Evolutionary conservation across 37 sponge, comb jelly and placozoan species (phyloP), one percentile per base, ranked within the genome.

Genomic region (Geodia barretti): DNA sequence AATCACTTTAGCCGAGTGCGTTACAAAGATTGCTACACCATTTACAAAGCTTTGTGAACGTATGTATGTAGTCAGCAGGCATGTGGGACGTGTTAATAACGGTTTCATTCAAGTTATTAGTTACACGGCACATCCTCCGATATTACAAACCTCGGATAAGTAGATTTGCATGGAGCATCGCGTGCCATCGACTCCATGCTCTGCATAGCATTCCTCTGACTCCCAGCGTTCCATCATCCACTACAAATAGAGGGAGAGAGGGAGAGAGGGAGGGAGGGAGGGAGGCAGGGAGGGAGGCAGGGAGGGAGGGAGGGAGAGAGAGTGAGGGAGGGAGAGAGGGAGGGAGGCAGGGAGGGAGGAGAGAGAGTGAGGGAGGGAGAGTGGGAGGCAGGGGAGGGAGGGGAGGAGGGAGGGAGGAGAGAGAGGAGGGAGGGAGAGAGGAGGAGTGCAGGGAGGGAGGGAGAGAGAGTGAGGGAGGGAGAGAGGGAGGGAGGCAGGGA

Each of bases 151-250:
- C 38, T 75, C 82, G 29, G 80, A 72, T 35, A 90, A 81, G 33
- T 90, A 90, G 14, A 9, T 31, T 33, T 75, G 82, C 23, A 85
- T 84, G 24, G 91, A 90, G 34, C 91, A 90, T 1, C 14, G 47
- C 28, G 82, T 26, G 17, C 86, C 91, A 41, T 90, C 40, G 40
- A 90, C 91, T 24, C 91, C 91, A 41, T 70, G 24, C 31, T 64
- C 32, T 14, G 86, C 78, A 69, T 90, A 90, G 63, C 91, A 90
- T 9, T 30, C 33, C 68, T 90, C 82, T 7, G 61, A 24, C 73
- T 85, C 4, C 91, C 91, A 90, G 47, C 80, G 28, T 0, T 38
- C 20, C 21, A 65, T 36, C 91, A 90, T 90, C 91, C 91, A 90
- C 91, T 91, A 63, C 0, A 33, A 64, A 1, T 36, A 4, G 69